phyloP scores from a whole-genome alignment of 2,888 invertebrate genomes.

The Byasa hedistus region DNA sequence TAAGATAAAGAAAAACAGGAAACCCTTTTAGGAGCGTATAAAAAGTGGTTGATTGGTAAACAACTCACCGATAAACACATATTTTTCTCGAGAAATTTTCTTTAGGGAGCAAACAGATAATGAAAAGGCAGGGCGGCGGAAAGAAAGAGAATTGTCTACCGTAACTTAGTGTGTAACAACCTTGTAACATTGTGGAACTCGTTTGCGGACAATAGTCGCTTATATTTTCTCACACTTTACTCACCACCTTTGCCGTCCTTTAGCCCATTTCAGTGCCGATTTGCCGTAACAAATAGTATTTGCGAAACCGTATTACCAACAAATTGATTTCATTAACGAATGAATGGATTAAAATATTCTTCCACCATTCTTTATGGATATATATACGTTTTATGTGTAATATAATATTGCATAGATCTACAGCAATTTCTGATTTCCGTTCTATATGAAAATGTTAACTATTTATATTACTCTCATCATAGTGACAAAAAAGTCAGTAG shows the following conservation, averaged over 20 bases:
- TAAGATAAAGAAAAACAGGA: neutral
- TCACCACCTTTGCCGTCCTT: slow-evolving; percentile 20
- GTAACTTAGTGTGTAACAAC: slow-evolving; percentile 7
- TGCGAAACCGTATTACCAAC: slow-evolving; percentile 11
- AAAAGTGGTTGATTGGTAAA: neutral
- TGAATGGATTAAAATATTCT: no score
- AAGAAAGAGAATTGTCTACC: slow-evolving; percentile 3
- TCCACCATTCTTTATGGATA: no score
- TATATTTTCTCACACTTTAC: slow-evolving; percentile 22
- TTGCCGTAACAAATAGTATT: slow-evolving; percentile 21
- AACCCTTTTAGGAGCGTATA: neutral
- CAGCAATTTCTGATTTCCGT: no score
- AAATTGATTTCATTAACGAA: slow-evolving; percentile 21
- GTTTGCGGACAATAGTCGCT: slow-evolving; percentile 20
- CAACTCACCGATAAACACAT: slow-evolving; percentile 1
- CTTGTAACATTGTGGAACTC: slow-evolving; percentile 15
- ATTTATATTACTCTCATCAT: no score
- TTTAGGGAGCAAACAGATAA: slow-evolving; percentile 31
- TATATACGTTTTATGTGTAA: no score
- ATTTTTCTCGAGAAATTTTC: neutral
- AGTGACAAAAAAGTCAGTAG: no score
- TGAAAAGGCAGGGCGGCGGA: slow-evolving; percentile 33
- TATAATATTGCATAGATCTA: no score
- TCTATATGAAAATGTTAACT: no score
- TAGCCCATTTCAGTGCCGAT: slow-evolving; percentile 21